Conservation (phyloP, 2,113 vertebrate genomes). For the Peromyscus maniculatus region DNA sequence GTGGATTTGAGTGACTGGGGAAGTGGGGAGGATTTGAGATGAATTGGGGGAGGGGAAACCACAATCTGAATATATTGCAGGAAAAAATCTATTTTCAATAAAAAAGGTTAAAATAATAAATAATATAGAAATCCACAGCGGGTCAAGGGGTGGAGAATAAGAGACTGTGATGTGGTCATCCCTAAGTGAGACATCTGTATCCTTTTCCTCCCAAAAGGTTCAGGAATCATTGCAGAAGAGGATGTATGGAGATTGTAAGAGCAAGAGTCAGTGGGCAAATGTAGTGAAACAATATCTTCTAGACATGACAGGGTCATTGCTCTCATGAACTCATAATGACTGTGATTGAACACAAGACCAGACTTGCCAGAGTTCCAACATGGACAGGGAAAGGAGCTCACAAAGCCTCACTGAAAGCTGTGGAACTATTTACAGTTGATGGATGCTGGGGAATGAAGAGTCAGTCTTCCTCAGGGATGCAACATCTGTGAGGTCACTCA, state of each 20-base stretch:
- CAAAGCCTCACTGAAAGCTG: background rate
- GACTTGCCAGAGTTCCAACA: accelerated
- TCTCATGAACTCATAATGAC: background rate
- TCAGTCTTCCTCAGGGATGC: background rate
- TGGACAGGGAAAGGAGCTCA: background rate
- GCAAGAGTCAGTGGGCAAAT: background rate
- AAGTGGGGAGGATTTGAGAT: background rate
- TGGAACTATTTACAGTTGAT: background rate
- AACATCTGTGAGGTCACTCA: no score
- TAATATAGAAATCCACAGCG: background rate
- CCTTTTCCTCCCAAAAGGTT: background rate
- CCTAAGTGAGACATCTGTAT: background rate
- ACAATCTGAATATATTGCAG: background rate
- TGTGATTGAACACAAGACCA: background rate
- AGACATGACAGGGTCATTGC: no score
- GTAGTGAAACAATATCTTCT: background rate
- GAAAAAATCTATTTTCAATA: background rate
- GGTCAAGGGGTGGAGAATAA: background rate
- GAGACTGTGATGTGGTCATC: no score
- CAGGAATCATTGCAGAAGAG: background rate
- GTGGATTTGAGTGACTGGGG: background rate
- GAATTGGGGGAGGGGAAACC: background rate
- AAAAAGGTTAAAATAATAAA: background rate
- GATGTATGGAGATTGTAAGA: background rate
- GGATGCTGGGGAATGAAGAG: background rate